A percentile compares a stretch with the other conserved stretches of the same genome.
phyloP scores from a whole-genome alignment of 2,113 vertebrate species.

The Lontra canadensis region DNA sequence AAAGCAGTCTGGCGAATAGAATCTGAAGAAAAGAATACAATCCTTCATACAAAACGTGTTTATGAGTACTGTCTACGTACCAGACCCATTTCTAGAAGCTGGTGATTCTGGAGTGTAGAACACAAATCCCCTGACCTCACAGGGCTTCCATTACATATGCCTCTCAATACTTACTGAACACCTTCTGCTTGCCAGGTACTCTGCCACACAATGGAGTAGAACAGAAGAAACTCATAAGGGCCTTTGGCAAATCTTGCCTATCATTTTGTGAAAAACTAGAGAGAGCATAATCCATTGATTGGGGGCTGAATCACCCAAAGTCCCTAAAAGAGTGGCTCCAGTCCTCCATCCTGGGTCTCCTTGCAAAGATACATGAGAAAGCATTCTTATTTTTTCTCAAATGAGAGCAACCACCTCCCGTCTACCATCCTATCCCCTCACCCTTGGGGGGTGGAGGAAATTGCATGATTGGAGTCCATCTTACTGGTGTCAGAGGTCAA shows the following conservation, averaged over 20 bases:
- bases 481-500: neutral
- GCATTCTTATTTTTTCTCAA: neutral
- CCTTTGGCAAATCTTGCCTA: neutral
- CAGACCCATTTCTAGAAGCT: neutral
- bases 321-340: neutral
- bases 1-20: neutral
- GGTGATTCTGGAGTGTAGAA: neutral
- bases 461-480: no score
- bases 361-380: neutral
- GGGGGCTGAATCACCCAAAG: neutral
- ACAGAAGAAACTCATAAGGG: neutral
- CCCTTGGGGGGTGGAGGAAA: neutral
- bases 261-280: neutral
- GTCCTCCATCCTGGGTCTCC: neutral
- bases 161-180: neutral
- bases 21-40: neutral
- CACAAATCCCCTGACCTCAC: neutral
- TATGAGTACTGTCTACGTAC: neutral
- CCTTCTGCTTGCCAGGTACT: neutral
- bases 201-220: neutral
- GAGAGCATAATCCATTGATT: neutral
- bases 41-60: neutral
- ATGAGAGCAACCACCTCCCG: neutral
- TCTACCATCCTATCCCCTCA: neutral
- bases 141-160: neutral